Percentiles rank a stretch among this genome's conserved stretches.
Conservation (phyloP, 2,797 vertebrate genomes). For the Mormyrops boulengeri region DNA sequence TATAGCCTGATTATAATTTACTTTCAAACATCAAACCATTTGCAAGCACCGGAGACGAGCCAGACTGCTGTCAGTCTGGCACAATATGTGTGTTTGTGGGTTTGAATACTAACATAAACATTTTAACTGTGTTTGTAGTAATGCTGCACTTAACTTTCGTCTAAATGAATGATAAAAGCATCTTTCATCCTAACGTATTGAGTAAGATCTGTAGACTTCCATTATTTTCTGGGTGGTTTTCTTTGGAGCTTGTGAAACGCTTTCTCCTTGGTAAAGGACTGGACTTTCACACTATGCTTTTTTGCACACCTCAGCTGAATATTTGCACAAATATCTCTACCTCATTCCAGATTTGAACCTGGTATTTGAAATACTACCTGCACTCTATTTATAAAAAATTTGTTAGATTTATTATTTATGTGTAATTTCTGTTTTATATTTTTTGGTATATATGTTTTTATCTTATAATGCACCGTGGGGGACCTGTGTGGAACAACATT, state of each 20-base stretch:
- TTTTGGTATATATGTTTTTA: too few relatives aligned
- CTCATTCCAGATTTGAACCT: too few relatives aligned
- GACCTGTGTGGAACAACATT: too few relatives aligned
- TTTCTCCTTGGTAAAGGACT: not conserved
- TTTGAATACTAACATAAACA: not conserved
- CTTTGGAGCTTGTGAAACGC: not conserved
- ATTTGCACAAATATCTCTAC: too few relatives aligned
- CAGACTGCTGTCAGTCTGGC: slow-evolving; percentile 45
- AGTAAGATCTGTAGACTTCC: not conserved
- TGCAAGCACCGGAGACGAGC: slow-evolving; percentile 54
- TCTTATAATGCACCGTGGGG: too few relatives aligned
- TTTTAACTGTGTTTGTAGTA: not conserved
- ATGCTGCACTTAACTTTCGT: not conserved
- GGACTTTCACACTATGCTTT: too few relatives aligned
- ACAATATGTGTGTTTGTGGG: not conserved
- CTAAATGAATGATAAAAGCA: not conserved
- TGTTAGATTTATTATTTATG: too few relatives aligned
- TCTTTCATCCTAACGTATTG: not conserved
- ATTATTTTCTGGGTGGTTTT: not conserved
- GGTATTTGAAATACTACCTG: too few relatives aligned
- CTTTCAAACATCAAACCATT: slow-evolving; percentile 61
- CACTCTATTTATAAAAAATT: too few relatives aligned
- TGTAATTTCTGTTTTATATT: too few relatives aligned
- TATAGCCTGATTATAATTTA: slow-evolving; percentile 54
- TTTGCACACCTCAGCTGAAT: too few relatives aligned